A percentile compares a stretch with the other conserved stretches of the same genome.
Evolutionary conservation across 1,140 invertebrate species (phyloP).

Genomic region (Drosophila grimshawi): DNA sequence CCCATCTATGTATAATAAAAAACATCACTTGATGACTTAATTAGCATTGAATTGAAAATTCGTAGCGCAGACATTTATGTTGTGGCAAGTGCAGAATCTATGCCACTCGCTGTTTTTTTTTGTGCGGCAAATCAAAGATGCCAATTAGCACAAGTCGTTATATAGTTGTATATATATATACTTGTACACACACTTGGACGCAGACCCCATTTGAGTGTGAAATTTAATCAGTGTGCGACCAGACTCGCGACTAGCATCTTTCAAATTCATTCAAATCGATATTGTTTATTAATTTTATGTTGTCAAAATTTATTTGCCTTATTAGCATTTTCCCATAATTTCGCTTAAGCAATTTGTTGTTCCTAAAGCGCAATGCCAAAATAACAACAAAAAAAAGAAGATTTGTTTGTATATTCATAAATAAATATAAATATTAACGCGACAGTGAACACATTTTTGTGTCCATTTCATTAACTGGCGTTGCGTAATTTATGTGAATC

Average conservation of each 20-base stretch:
- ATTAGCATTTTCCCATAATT: conserved; percentile 80
- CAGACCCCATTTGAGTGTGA: conserved; percentile 57
- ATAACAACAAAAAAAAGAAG: conserved; percentile 31
- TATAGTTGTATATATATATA: conserved; percentile 32
- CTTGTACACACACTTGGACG: conserved; percentile 45
- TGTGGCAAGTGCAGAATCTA: conserved; percentile 36
- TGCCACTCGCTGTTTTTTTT: conserved; percentile 6
- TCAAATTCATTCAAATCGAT: conserved; percentile 48
- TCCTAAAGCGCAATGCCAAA: conserved; percentile 19
- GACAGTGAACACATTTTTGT: conserved; percentile 52
- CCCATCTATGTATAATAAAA: conserved; percentile 5
- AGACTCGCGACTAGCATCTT: conserved; percentile 9
- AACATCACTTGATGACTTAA: conserved; percentile 64
- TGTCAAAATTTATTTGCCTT: conserved; percentile 69
- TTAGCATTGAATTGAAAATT: conserved; percentile 52
- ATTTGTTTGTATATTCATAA: conserved; percentile 4
- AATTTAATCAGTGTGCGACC: conserved; percentile 81
- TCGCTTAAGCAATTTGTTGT: conserved; percentile 70
- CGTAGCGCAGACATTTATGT: conserved; percentile 2
- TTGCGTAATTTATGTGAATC: conserved; percentile 63
- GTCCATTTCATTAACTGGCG: conserved; percentile 67
- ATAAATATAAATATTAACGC: conserved; percentile 20
- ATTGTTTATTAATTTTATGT: conserved; percentile 78
- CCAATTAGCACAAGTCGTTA: conserved; percentile 56
- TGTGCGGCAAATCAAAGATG: conserved; percentile 64